phyloP scores from a whole-genome alignment of 2,797 vertebrate species.

The Danio tinwini region DNA sequence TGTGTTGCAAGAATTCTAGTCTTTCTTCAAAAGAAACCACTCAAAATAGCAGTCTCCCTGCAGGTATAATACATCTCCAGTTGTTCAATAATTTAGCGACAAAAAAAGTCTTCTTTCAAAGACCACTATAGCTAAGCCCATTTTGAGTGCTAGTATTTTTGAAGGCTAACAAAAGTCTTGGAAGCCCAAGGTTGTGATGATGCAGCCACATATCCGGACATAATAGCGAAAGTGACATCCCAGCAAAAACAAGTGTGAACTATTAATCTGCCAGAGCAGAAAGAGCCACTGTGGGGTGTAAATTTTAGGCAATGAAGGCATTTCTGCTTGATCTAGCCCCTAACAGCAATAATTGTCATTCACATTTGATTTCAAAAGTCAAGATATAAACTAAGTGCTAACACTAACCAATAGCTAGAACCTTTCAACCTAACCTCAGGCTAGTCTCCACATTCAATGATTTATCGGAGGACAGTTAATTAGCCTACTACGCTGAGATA shows the following conservation, averaged over 20 bases:
- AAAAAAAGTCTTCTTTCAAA: constrained; percentile 73
- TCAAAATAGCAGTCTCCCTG: constrained; percentile 63
- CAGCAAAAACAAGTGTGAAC: constrained; percentile 14
- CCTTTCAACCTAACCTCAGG: constrained; percentile 7
- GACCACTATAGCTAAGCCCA: constrained; percentile 61
- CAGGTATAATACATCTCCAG: constrained; percentile 72
- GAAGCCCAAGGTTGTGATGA: constrained; percentile 50
- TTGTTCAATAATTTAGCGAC: constrained; percentile 73
- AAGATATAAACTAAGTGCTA: constrained; percentile 3
- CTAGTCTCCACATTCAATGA: constrained; percentile 58
- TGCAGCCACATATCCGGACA: constrained; percentile 38
- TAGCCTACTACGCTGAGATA: constrained; percentile 63
- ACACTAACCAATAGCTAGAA: constrained; percentile 13
- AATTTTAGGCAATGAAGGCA: not conserved
- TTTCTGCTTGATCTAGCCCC: constrained; percentile 1
- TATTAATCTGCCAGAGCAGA: constrained; percentile 4
- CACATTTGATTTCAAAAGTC: constrained; percentile 19
- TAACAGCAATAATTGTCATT: constrained; percentile 34
- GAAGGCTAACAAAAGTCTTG: constrained; percentile 50
- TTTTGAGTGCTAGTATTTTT: constrained; percentile 65
- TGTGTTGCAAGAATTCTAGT: constrained; percentile 39
- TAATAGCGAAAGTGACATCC: not conserved
- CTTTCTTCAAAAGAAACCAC: constrained; percentile 56
- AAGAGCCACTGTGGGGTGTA: constrained; percentile 8
- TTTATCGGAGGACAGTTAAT: constrained; percentile 71